These are phyloP conservation scores for Ctenopoma kingsleyae DNA, from an alignment of 2,797 vertebrate genomes.

Conservation along the genomic window DNA sequence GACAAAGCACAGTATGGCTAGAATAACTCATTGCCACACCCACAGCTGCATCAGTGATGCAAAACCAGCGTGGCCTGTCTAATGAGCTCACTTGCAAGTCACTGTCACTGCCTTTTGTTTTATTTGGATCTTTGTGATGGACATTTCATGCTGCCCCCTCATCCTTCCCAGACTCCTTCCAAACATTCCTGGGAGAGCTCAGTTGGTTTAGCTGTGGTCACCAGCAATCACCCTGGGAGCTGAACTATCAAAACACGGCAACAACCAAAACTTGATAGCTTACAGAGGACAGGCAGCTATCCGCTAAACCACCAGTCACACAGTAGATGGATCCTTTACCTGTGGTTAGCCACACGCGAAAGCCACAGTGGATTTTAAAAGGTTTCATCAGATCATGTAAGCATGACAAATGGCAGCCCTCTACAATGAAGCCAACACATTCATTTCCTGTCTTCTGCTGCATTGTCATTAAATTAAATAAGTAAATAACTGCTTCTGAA, in stretches of 20 bases:
- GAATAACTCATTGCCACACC: slow-evolving; percentile 79
- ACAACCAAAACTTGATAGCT: slow-evolving; percentile 39
- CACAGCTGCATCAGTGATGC: slow-evolving; percentile 86
- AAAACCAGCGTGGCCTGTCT: slow-evolving; percentile 90
- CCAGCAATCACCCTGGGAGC: slow-evolving; percentile 39
- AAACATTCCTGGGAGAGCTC: slow-evolving; percentile 65
- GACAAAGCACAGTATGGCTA: slow-evolving; percentile 43
- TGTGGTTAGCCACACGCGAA: slow-evolving; percentile 32
- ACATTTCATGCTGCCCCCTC: slow-evolving; percentile 50
- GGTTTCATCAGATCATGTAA: slow-evolving; percentile 14
- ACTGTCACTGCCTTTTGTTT: slow-evolving; percentile 62
- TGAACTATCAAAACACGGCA: slow-evolving; percentile 60
- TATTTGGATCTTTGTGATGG: slow-evolving; percentile 69
- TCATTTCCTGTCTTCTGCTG: background rate
- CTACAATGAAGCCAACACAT: background rate
- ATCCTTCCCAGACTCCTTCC: slow-evolving; percentile 9
- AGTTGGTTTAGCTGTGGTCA: slow-evolving; percentile 47
- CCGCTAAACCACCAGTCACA: slow-evolving; percentile 29
- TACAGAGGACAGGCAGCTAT: slow-evolving; percentile 18
- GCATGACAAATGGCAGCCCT: slow-evolving; percentile 3
- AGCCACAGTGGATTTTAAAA: slow-evolving; percentile 37
- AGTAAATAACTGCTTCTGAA: background rate
- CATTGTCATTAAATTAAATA: background rate
- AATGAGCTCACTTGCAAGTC: slow-evolving; percentile 88
- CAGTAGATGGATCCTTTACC: slow-evolving; percentile 19